Percentiles rank a stretch among this genome's conserved stretches.
Evolutionary conservation across 2,888 invertebrate genomes (phyloP).

Genomic region (Polydrusus cervinus): DNA sequence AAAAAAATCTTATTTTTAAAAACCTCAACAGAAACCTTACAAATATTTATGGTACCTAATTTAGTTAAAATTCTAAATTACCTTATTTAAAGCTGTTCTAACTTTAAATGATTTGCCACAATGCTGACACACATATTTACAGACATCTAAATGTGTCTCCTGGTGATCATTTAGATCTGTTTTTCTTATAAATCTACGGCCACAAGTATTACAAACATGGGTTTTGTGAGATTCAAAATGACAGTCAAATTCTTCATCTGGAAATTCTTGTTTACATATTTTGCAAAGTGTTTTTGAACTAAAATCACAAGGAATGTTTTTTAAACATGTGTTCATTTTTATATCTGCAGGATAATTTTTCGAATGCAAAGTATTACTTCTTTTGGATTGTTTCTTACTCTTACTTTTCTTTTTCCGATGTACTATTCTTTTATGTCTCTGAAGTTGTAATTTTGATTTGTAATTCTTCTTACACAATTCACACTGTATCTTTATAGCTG

Average conservation of each 20-base stretch:
- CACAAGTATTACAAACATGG: conserved; percentile 18
- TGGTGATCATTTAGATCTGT: conserved; percentile 17
- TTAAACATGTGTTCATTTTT: neutral
- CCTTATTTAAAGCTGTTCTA: conserved; percentile 32
- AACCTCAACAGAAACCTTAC: neutral
- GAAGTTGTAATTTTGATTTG: conserved; percentile 9
- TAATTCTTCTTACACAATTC: neutral
- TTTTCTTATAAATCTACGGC: conserved; percentile 21
- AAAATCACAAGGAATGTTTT: neutral
- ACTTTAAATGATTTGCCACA: conserved; percentile 37
- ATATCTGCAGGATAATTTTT: neutral
- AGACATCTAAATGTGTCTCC: conserved; percentile 20
- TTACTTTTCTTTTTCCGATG: neutral
- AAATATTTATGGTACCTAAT: too few relatives aligned
- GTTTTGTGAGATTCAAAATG: conserved; percentile 21
- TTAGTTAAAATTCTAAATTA: neutral
- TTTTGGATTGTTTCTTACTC: neutral
- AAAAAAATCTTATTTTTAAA: neutral
- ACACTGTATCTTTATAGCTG: neutral
- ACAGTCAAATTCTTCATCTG: neutral
- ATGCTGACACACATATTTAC: conserved; percentile 31
- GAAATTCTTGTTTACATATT: conserved; percentile 12
- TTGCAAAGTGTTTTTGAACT: conserved; percentile 4
- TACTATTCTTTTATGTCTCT: conserved; percentile 2
- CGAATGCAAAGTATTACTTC: neutral